Percentiles rank a stretch among this genome's conserved stretches.
These are phyloP conservation scores for Hemaris fuciformis DNA, from an alignment of 2,888 invertebrate species.

Conservation along the genomic window DNA sequence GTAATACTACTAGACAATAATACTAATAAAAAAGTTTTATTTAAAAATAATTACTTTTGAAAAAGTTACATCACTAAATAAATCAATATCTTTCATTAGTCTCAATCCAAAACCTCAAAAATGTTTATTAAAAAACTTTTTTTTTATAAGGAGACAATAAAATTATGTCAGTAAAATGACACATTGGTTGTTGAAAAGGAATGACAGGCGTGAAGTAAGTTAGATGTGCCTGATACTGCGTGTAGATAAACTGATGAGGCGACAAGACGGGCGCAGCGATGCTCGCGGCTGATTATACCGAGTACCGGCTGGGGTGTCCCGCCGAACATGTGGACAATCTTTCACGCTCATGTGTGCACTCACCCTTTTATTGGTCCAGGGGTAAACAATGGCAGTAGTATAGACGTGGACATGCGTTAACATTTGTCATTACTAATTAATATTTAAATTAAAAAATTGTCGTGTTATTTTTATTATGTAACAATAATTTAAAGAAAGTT, in stretches of 20 bases:
- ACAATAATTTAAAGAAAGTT: too few species aligned
- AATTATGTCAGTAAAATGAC: slow-evolving; percentile 42
- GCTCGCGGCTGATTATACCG: slow-evolving; percentile 51
- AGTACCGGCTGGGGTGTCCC: slow-evolving; percentile 50
- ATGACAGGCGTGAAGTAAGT: slow-evolving; percentile 60
- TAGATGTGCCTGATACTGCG: background rate
- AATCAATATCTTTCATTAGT: too few species aligned
- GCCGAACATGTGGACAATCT: slow-evolving; percentile 80
- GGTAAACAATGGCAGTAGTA: slow-evolving; percentile 43
- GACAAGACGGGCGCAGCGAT: slow-evolving; percentile 26
- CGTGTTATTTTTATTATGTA: background rate
- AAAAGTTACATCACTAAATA: too few species aligned
- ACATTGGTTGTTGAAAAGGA: slow-evolving; percentile 64
- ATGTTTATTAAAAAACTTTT: too few species aligned
- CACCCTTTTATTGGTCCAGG: slow-evolving; percentile 75
- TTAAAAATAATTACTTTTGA: too few species aligned
- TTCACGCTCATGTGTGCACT: slow-evolving; percentile 80
- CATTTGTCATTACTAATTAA: slow-evolving; percentile 10
- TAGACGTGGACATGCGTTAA: slow-evolving; percentile 45
- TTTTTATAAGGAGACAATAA: too few species aligned
- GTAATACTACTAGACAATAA: too few species aligned
- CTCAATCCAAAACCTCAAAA: too few species aligned
- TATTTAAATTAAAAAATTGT: too few species aligned
- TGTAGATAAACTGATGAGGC: slow-evolving; percentile 12
- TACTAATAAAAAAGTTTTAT: too few species aligned